Conservation (phyloP, 1,140 invertebrate species). For the Mizuhopecten yessoensis region DNA sequence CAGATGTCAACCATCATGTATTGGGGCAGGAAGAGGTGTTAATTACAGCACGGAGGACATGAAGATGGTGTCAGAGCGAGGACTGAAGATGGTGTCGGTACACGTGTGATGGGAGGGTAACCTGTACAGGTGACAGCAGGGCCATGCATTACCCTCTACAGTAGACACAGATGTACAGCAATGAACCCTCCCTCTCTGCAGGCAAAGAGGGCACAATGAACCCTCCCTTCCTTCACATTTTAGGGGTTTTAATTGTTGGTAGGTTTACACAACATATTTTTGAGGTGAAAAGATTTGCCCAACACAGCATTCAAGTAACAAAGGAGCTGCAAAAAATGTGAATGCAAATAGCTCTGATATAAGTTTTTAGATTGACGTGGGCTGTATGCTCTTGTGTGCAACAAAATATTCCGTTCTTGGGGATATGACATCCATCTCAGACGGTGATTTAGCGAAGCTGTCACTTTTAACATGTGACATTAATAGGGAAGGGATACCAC, state of each 20-base stretch:
- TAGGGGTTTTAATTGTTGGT: too few species aligned
- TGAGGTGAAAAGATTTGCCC: not conserved
- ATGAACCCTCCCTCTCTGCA: too few species aligned
- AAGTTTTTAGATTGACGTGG: not conserved
- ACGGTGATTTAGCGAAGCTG: not conserved
- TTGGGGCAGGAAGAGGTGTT: too few species aligned
- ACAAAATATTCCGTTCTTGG: not conserved
- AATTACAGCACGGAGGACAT: too few species aligned
- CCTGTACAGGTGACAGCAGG: too few species aligned
- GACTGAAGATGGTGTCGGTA: too few species aligned
- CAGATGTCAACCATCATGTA: not conserved
- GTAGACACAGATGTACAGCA: too few species aligned
- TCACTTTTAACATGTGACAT: not conserved
- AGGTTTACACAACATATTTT: not conserved
- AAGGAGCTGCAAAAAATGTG: not conserved
- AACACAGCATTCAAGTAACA: not conserved
- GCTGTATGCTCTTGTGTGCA: not conserved
- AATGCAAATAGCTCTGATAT: not conserved
- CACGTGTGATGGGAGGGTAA: too few species aligned
- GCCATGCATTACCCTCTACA: too few species aligned
- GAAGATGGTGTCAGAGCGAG: too few species aligned
- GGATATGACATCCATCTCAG: not conserved
- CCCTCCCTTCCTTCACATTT: too few species aligned
- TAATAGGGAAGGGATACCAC: not conserved
- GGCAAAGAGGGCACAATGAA: too few species aligned